Base-by-base conservation (phyloP, 1,140 invertebrate species). In the Bicyclus anynana region DNA sequence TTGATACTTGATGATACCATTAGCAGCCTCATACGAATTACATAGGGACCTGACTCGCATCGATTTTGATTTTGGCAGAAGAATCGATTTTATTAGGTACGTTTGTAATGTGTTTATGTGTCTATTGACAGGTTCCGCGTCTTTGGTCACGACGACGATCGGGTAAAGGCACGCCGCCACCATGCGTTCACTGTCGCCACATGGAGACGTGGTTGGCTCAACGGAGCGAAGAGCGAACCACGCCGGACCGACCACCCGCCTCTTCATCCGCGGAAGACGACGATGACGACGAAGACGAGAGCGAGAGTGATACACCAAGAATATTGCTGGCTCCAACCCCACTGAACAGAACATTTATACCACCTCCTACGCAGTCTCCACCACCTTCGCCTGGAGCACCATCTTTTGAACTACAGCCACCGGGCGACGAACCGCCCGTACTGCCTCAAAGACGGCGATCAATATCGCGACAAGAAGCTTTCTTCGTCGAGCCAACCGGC, bases 391-490 rank as follows among this genome's bases (percentile, higher is more conserved):
- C 90, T 0, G 83, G 85, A 0, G 76, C 89, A 20, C 90, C 90
- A 0, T 83, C 89, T 0, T 87, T 91, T 62, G 89, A 91, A 62
- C 66, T 91, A 35, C 89, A 90, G 61, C 90, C 90, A 5, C 87
- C 90, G 0, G 80, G 65, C 16, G 89, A 90, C 48, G 87, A 87
- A 54, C 78, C 81, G 17, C 77, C 87, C 2, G 61, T 80, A 26
- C 47, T 85, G 64, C 72, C 87, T 33, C 84, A 79, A 74, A 87
- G 91, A 58, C 89, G 91, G 69, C 92, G 91, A 46, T 94, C 92
- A 1, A 92, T 93, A 23, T 93, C 95, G 35, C 90, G 95, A 5
- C 94, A 96, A 75, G 94, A 95, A 75, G 95, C 95, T 0, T 94
- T 95, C 64, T 94, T 95, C 42, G 89, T 92, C 7, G 93, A 94